Base-by-base conservation (phyloP, 2,888 invertebrate species). In the Odontothrips loti region DNA sequence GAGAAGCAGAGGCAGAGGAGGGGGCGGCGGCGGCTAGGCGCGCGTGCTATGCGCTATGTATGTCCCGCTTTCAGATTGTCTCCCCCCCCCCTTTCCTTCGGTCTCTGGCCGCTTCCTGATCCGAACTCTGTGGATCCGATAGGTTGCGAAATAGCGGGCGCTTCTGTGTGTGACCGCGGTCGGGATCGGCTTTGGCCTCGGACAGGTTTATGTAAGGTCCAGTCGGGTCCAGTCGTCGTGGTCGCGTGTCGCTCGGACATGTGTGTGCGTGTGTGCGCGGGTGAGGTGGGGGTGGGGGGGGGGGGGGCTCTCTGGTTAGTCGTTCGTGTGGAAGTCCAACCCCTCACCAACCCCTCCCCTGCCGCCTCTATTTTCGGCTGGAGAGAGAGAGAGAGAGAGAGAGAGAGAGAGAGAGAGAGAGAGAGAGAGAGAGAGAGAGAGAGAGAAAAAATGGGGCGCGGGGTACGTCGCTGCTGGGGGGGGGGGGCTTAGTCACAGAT, bases 401-500 rank as follows among this genome's bases (percentile, higher is more conserved):
- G 12, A 17, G 51, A 10, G 51, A 51, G 51, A 51, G 51, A 51
- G 51, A 20, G 51, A 20, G 3, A 51, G 51, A 20, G 3, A 51
- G 51, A 51, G 51, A 51, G 51, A 51, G 51, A 51, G 51, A 51
- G 51, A 51, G 51, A 51, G 20, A 3, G 51, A 10, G 51, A 3
- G 58, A 17, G n/a, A 6, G 58, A n/a, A n/a, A n/a, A n/a, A n/a
- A n/a, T n/a, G 58, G 58, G 58, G 58, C 15, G n/a, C 15, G 58
- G 58, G 15, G 58, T 11, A 15, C 15, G 58, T 58, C 34, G 11
- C 11, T 58, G n/a, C 17, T 58, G 4, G 6, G n/a, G 51, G 17
- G 51, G 68, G n/a, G 68, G 68, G 68, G 27, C 68, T 75, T 75
- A 75, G 27, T 75, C 68, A 75, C 68, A 75, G 68, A 75, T 75